Evolutionary conservation across 2,113 vertebrate genomes (phyloP).

Genomic region (Psilopsiagon aurifrons): DNA sequence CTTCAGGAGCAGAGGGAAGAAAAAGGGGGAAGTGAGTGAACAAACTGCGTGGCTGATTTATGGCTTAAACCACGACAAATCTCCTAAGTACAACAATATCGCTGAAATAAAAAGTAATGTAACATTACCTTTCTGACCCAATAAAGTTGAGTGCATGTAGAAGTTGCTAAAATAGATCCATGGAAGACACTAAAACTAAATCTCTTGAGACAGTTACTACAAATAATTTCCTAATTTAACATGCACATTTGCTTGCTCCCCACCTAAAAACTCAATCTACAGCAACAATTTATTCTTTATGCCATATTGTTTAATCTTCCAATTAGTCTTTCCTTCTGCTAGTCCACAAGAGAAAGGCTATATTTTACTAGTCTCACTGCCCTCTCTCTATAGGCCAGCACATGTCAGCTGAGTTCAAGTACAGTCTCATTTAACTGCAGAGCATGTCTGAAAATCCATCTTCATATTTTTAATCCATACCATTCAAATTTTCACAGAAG

Average conservation of each 20-base stretch:
- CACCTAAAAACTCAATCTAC: neutral
- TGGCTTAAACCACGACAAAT: too few species aligned
- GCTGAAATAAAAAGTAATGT: neutral
- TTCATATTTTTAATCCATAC: neutral
- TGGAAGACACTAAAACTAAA: slow-evolving; percentile 13
- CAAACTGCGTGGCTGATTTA: too few species aligned
- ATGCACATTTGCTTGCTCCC: neutral
- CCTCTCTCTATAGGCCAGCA: neutral
- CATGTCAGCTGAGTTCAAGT: neutral
- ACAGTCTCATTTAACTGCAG: neutral
- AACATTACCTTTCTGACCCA: neutral
- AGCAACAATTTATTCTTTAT: neutral
- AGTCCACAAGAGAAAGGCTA: neutral
- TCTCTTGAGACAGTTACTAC: neutral
- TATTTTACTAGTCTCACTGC: neutral
- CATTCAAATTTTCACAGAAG: neutral
- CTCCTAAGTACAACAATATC: neutral
- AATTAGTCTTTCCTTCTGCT: neutral
- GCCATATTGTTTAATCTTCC: neutral
- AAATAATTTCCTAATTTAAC: neutral
- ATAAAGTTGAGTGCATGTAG: slow-evolving; percentile 2
- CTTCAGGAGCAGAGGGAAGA: too few species aligned
- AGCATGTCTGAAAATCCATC: neutral
- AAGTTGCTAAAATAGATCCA: slow-evolving; percentile 27
- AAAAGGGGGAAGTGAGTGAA: too few species aligned